These are phyloP conservation scores for Oncorhynchus masou DNA, from an alignment of 2,113 vertebrate genomes.

Conservation along the genomic window DNA sequence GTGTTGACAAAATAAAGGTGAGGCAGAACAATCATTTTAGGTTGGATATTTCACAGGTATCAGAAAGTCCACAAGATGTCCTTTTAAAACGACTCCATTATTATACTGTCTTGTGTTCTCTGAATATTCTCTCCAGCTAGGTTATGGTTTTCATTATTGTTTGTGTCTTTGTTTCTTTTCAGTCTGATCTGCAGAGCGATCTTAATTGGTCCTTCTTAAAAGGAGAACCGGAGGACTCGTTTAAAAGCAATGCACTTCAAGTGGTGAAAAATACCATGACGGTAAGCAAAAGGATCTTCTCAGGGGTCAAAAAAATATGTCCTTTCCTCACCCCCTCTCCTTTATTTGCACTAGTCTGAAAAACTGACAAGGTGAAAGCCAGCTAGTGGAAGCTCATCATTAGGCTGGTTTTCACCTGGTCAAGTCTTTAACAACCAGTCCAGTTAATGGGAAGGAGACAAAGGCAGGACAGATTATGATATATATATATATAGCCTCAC, in stretches of 20 bases:
- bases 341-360: no score
- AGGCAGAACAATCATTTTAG: background rate
- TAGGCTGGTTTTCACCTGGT: no score
- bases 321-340: no score
- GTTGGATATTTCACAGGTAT: background rate
- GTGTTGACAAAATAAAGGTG: background rate
- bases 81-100: background rate
- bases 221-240: slow-evolving; percentile 45
- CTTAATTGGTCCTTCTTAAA: slow-evolving; percentile 30
- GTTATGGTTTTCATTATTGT: no score
- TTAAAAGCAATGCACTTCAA: slow-evolving; percentile 51
- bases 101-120: background rate
- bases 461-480: no score
- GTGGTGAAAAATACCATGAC: slow-evolving; percentile 68
- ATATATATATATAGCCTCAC: no score
- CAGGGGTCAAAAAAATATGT: no score
- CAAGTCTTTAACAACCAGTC: no score
- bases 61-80: background rate
- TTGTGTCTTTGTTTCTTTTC: slow-evolving; percentile 23
- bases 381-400: no score
- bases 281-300: slow-evolving; percentile 59
- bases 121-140: background rate
- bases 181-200: slow-evolving; percentile 44
- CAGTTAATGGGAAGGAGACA: no score
- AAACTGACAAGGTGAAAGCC: no score